Evolutionary conservation across 30 jellyfish, hydroid and myxozoan genomes (phyloP).

Genomic region (Cassiopea andromeda): DNA sequence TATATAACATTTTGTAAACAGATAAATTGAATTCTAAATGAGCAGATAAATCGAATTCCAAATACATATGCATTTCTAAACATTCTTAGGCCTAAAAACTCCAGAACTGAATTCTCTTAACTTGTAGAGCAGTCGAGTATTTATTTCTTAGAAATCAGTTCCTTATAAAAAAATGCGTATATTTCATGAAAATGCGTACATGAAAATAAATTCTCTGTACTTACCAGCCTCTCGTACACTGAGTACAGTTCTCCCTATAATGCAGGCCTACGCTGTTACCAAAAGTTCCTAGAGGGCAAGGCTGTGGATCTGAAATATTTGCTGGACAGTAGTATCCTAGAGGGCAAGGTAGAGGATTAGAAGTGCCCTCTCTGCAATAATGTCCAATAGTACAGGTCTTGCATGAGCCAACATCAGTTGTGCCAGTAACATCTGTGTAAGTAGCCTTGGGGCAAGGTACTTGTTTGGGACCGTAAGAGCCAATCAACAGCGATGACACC

Average conservation of each 20-base stretch:
- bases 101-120: too few species aligned
- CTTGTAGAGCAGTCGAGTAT: too few species aligned
- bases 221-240: conserved; percentile 94
- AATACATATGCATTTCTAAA: too few species aligned
- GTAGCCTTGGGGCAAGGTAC: conserved; percentile 96
- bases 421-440: conserved; percentile 81
- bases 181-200: too few species aligned
- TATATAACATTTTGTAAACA: too few species aligned
- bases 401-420: conserved; percentile 76
- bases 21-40: too few species aligned
- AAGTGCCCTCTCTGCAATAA: conserved; percentile 91
- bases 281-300: conserved; percentile 98
- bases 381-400: conserved; percentile 85
- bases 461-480: conserved; percentile 97
- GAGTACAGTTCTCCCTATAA: conserved; percentile 96
- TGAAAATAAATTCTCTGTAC: neutral
- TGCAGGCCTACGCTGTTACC: conserved; percentile 79
- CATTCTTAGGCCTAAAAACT: too few species aligned
- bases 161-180: too few species aligned
- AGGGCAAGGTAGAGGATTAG: conserved; percentile 88
- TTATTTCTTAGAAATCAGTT: too few species aligned
- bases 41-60: too few species aligned
- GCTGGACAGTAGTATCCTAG: conserved; percentile 98
- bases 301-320: conserved; percentile 76
- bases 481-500: conserved; percentile 82